phyloP scores from a whole-genome alignment of 2,888 invertebrate species.

The Amblyjoppa proteus region DNA sequence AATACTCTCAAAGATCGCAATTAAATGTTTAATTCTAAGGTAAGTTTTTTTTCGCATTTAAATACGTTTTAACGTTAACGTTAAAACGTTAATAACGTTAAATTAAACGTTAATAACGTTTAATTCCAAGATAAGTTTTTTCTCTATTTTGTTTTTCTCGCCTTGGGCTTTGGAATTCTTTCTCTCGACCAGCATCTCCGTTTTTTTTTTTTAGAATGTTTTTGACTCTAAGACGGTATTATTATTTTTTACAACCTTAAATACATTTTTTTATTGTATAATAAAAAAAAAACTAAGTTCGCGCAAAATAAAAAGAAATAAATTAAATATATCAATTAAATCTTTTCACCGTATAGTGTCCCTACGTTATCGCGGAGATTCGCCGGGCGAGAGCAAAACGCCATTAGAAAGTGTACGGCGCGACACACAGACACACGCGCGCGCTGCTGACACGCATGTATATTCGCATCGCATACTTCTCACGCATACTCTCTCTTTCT shows the following conservation, averaged over 20 bases:
- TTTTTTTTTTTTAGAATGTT: too few species aligned
- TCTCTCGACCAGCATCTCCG: too few species aligned
- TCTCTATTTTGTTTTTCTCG: not conserved
- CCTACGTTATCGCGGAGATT: slow-evolving; percentile 33
- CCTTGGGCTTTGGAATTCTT: not conserved
- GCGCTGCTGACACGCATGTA: slow-evolving; percentile 29
- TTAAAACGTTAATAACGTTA: too few species aligned
- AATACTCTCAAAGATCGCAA: not conserved
- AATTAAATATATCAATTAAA: not conserved
- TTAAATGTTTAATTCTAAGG: not conserved
- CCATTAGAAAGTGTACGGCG: slow-evolving; percentile 68
- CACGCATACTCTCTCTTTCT: slow-evolving; percentile 64
- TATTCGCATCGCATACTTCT: slow-evolving; percentile 38
- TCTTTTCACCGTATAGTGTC: slow-evolving; percentile 18
- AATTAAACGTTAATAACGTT: too few species aligned
- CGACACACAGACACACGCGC: slow-evolving; percentile 31
- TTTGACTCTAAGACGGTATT: too few species aligned
- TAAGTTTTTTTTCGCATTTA: too few species aligned
- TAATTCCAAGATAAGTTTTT: not conserved
- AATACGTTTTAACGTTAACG: too few species aligned
- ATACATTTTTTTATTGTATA: too few species aligned
- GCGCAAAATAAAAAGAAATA: not conserved
- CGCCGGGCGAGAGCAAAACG: slow-evolving; percentile 57
- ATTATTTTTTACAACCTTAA: too few species aligned
- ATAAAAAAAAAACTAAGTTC: too few species aligned